Evolutionary conservation across 2,797 vertebrate genomes (phyloP).

Genomic region (Alfaro cultratus): DNA sequence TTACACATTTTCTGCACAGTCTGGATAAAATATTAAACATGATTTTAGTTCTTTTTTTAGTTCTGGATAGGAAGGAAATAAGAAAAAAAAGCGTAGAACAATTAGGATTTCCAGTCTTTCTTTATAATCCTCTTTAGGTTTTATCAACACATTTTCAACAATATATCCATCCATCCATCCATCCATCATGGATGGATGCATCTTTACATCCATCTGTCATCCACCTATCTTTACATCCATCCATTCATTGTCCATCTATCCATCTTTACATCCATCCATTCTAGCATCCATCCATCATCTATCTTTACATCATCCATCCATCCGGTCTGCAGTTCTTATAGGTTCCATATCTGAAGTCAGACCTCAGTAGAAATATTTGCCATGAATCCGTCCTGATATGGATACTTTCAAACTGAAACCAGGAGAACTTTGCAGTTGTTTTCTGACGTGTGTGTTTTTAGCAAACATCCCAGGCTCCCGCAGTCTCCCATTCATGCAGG

Average conservation of each 20-base stretch:
- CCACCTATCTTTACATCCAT: background rate
- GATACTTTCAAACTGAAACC: background rate
- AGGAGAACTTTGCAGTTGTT: background rate
- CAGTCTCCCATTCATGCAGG: slow-evolving; percentile 13
- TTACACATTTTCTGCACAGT: background rate
- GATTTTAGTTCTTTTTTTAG: background rate
- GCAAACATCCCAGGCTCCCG: slow-evolving; percentile 15
- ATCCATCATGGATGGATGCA: background rate
- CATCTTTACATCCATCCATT: background rate
- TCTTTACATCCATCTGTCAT: background rate
- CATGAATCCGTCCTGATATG: background rate
- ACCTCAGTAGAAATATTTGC: background rate
- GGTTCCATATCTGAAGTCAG: background rate
- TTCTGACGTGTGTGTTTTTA: background rate
- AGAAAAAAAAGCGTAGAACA: background rate
- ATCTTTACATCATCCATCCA: background rate
- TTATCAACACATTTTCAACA: background rate
- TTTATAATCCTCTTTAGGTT: background rate
- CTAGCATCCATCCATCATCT: background rate
- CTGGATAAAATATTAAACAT: background rate
- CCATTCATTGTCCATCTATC: background rate
- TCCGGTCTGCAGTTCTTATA: background rate
- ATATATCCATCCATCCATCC: background rate
- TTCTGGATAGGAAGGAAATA: background rate
- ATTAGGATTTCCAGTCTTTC: background rate